Evolutionary conservation across 1,140 invertebrate genomes (phyloP).

Genomic region (Babylonia areolata): DNA sequence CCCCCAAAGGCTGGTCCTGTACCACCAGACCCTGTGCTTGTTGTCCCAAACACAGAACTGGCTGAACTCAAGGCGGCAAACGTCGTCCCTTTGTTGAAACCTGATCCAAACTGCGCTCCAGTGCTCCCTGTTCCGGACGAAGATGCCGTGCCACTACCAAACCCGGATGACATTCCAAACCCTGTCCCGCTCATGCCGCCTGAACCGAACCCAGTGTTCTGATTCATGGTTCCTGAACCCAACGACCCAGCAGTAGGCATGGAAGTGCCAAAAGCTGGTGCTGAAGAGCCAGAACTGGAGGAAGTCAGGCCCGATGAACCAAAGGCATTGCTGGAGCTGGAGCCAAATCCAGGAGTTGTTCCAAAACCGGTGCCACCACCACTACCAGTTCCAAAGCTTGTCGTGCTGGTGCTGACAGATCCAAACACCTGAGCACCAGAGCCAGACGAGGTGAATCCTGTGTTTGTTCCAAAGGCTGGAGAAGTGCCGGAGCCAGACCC

Average conservation of each 20-base stretch:
- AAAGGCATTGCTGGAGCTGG: conserved; percentile 22
- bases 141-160: conserved; percentile 25
- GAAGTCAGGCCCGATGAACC: neutral
- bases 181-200: neutral
- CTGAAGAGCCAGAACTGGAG: conserved; percentile 33
- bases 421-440: conserved; percentile 15
- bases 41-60: conserved; percentile 21
- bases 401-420: neutral
- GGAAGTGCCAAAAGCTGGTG: neutral
- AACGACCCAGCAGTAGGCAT: neutral
- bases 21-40: conserved; percentile 11
- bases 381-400: conserved; percentile 8
- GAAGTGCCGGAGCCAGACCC: neutral
- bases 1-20: conserved; percentile 1
- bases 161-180: conserved; percentile 20
- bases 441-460: neutral
- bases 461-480: neutral
- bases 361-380: conserved; percentile 11
- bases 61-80: neutral
- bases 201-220: conserved; percentile 20
- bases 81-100: neutral
- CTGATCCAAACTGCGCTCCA: neutral
- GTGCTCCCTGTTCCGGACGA: neutral
- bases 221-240: neutral
- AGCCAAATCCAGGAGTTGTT: neutral